phyloP scores from a whole-genome alignment of 2,113 vertebrate genomes.

The Uropsilus gracilis region DNA sequence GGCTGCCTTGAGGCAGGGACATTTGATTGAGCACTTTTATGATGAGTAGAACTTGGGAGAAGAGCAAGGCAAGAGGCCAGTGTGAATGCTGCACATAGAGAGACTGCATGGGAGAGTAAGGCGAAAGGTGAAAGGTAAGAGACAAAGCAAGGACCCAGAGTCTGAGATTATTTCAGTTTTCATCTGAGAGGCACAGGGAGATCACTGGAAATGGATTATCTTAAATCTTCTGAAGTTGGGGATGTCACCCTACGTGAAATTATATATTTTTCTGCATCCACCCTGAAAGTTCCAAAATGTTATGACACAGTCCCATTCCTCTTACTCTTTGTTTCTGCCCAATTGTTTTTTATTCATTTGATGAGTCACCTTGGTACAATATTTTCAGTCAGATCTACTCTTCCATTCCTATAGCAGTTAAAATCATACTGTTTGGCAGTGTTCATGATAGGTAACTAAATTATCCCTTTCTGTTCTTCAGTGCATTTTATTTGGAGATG shows the following conservation, averaged over 20 bases:
- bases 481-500: neutral
- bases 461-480: neutral
- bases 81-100: neutral
- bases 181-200: neutral
- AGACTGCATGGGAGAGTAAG: rapidly evolving
- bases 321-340: neutral
- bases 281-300: neutral
- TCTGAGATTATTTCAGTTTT: neutral
- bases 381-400: neutral
- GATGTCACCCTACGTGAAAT: neutral
- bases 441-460: neutral
- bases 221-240: neutral
- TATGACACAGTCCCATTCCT: neutral
- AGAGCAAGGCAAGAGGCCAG: neutral
- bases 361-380: neutral
- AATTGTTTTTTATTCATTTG: neutral
- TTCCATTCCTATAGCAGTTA: neutral
- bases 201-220: neutral
- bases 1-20: neutral
- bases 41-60: neutral
- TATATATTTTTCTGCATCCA: neutral
- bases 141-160: neutral
- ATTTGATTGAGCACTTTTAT: neutral
- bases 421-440: neutral
- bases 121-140: neutral